phyloP scores from a whole-genome alignment of 2,888 invertebrate species.

The Tillus elongatus region DNA sequence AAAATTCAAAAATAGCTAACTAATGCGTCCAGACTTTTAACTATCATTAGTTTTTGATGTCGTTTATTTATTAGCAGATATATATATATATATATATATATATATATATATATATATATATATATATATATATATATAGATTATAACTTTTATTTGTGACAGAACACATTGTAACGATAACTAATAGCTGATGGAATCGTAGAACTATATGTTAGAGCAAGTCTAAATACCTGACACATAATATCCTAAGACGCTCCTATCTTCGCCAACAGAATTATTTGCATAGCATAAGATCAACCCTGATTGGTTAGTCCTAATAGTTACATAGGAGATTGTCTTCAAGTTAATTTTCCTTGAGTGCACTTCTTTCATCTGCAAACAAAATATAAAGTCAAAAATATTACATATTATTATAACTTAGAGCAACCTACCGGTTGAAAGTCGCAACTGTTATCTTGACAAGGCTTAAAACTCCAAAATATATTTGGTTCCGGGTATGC shows the following conservation, averaged over 20 bases:
- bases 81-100: no score
- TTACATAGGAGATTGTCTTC: conserved; percentile 33
- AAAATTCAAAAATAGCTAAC: no score
- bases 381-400: conserved; percentile 6
- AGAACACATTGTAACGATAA: no score
- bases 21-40: no score
- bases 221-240: conserved; percentile 25
- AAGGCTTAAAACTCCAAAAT: conserved; percentile 47
- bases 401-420: background rate
- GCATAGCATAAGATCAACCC: conserved; percentile 43
- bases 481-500: conserved; percentile 52
- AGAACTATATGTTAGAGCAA: no score
- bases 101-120: no score
- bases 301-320: conserved; percentile 38
- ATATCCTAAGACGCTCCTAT: conserved; percentile 20
- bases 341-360: no score
- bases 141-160: no score
- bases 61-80: no score
- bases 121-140: no score
- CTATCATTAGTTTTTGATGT: no score
- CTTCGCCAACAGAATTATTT: conserved; percentile 36
- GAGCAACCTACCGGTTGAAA: conserved; percentile 27
- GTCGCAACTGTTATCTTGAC: conserved; percentile 35
- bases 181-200: no score
- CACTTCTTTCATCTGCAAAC: conserved; percentile 20